Conservation (phyloP, 2,888 invertebrate genomes). For the Drosophila cognata region DNA sequence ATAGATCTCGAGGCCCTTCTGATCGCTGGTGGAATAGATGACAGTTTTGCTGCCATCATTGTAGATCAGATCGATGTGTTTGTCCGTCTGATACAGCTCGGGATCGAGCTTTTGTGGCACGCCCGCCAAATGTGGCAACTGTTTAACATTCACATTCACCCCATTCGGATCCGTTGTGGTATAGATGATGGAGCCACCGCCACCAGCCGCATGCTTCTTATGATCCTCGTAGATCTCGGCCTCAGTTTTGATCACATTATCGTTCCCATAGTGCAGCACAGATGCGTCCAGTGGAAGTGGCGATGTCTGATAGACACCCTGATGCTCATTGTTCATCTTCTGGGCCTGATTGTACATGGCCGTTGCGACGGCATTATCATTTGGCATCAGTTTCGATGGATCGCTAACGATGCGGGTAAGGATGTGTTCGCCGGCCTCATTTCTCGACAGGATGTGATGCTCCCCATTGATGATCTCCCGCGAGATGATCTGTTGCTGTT, state of each 20-base stretch:
- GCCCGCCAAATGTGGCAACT: conserved; percentile 80
- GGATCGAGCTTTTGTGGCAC: conserved; percentile 83
- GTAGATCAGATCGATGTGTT: conserved; percentile 92
- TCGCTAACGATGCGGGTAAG: conserved; percentile 85
- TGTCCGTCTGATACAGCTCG: conserved; percentile 85
- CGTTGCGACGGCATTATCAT: conserved; percentile 83
- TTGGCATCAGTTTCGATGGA: conserved; percentile 84
- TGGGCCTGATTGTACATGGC: conserved; percentile 84
- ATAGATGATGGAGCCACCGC: conserved; percentile 85
- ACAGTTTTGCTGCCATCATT: conserved; percentile 94
- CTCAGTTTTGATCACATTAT: conserved; percentile 82
- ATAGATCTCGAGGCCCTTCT: conserved; percentile 91
- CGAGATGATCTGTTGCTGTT: conserved; percentile 85
- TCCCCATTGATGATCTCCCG: conserved; percentile 85
- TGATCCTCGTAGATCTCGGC: conserved; percentile 84
- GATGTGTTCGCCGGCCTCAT: conserved; percentile 85
- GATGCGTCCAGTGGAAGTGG: conserved; percentile 84
- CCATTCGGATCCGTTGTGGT: conserved; percentile 81
- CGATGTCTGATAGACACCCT: conserved; percentile 84
- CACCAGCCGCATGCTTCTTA: conserved; percentile 77
- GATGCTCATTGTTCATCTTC: conserved; percentile 82
- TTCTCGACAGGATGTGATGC: conserved; percentile 85
- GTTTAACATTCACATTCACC: conserved; percentile 85
- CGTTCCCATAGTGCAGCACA: conserved; percentile 84
- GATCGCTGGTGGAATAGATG: conserved; percentile 92